Conservation (phyloP, 2,888 invertebrate genomes). For the Amiota mariae region DNA sequence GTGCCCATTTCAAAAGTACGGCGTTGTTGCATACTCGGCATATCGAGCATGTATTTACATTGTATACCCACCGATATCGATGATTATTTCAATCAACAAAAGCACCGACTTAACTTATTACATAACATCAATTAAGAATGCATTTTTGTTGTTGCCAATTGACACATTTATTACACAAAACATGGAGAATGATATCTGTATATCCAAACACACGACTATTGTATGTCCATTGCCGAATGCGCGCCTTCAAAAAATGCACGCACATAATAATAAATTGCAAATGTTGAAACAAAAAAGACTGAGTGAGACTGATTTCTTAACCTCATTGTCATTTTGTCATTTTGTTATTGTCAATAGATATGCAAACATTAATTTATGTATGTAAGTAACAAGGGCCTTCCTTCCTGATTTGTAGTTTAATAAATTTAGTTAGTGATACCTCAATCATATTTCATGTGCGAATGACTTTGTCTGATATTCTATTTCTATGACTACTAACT, state of each 20-base stretch:
- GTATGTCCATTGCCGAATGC: slow-evolving; percentile 4
- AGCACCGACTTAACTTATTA: slow-evolving; percentile 5
- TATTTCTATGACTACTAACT: too few species aligned
- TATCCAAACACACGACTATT: not conserved
- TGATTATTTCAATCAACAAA: slow-evolving; percentile 18
- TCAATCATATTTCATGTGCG: too few species aligned
- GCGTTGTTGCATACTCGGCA: not conserved
- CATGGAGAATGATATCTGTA: not conserved
- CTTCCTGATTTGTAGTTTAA: too few species aligned
- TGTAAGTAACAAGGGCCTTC: too few species aligned
- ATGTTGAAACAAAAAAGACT: slow-evolving; percentile 28
- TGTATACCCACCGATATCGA: too few species aligned
- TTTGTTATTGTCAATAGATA: slow-evolving; percentile 17
- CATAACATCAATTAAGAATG: too few species aligned
- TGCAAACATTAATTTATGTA: not conserved
- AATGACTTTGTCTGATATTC: too few species aligned
- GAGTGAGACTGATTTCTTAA: slow-evolving; percentile 57
- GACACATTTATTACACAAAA: not conserved
- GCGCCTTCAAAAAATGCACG: slow-evolving; percentile 3
- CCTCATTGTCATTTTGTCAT: slow-evolving; percentile 46
- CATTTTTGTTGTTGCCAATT: slow-evolving; percentile 16
- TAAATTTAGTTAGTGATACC: too few species aligned
- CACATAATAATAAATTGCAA: not conserved
- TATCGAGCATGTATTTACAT: not conserved
- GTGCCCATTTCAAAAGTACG: slow-evolving; percentile 11